Conservation (phyloP, 2,888 invertebrate species). For the Eristalis arbustorum region DNA sequence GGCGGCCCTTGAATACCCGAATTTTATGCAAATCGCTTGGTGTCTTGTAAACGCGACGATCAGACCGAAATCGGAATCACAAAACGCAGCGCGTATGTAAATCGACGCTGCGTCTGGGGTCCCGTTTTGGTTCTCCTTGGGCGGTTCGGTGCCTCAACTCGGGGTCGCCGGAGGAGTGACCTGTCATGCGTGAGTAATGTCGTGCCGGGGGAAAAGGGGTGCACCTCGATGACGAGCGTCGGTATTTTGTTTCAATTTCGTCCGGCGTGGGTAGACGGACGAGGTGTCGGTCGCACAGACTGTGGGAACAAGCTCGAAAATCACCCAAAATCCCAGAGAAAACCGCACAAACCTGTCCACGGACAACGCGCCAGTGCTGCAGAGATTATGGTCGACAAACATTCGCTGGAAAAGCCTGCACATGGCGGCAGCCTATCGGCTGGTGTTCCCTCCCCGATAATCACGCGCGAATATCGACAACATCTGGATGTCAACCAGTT, state of each 20-base stretch:
- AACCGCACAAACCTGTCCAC: background rate
- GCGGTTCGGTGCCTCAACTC: background rate
- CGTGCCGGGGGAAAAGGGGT: constrained; percentile 33
- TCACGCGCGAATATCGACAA: background rate
- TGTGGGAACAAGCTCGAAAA: background rate
- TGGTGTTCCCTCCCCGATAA: background rate
- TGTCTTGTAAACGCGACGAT: constrained; percentile 26
- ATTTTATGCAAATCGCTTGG: constrained; percentile 58
- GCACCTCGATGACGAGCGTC: constrained; percentile 7
- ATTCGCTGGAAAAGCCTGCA: background rate
- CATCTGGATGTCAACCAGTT: constrained; percentile 29
- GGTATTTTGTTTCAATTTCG: background rate
- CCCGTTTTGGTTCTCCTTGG: background rate
- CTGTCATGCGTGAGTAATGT: constrained; percentile 64
- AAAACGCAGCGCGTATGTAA: constrained; percentile 39
- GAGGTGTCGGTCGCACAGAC: background rate
- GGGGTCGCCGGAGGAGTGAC: constrained; percentile 40
- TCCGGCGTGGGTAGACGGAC: background rate
- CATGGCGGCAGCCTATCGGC: background rate
- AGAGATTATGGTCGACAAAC: background rate
- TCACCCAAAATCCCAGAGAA: background rate
- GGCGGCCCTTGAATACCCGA: constrained; percentile 22
- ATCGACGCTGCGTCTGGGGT: constrained; percentile 11
- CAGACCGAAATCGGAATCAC: constrained; percentile 22
- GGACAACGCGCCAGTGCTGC: background rate